Evolutionary conservation across 2,797 vertebrate genomes (phyloP), one percentile per base, ranked within the genome.

Genomic region (Eupleurogrammus muticus): DNA sequence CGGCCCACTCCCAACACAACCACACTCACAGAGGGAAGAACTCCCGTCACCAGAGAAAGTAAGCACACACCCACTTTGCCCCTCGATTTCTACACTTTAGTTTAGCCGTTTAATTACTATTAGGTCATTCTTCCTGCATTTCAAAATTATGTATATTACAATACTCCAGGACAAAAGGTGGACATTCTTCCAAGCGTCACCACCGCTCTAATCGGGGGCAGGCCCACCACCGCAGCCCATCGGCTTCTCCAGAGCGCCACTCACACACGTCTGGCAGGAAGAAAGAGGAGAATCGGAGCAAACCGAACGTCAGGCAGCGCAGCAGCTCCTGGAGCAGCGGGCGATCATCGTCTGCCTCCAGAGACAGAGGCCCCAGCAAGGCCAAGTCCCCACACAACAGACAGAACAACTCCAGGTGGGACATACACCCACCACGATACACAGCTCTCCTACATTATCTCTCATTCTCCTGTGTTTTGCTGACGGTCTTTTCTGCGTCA

Each of bases 271-370:
- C 95, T 0, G 92, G 92, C 36, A 92, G 93, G 49, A 97, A 94
- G 87, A 96, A 96, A 85, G 97, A 95, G 82, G 95, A 95, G 11
- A 93, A 94, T 0, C 92, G 93, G 50, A 74, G 80, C 59, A 90
- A 91, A 46, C 63, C 80, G n/a, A 95, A 94, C 85, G 81, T 93
- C 0, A 91, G 95, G 0, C 95, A 95, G 75, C 93, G 94, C 77
- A 95, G 95, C 87, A 96, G 95, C 91, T 96, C 94, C 57, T 96
- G 95, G 88, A 98, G 96, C 96, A 98, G 96, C 73, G 95, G 93
- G 0, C 93, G 75, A 0, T 98, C 97, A 1, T 93, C 94, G 0
- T 97, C 96, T 5, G 93, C 90, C 12, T 96, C 96, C 75, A 95
- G 95, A 86, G 94, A 96, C 79, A 75, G 88, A 5, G 95, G 83